A percentile compares a stretch with the other conserved stretches of the same genome.
Evolutionary conservation across 2,113 vertebrate genomes (phyloP).

Genomic region (Nicator chloris): DNA sequence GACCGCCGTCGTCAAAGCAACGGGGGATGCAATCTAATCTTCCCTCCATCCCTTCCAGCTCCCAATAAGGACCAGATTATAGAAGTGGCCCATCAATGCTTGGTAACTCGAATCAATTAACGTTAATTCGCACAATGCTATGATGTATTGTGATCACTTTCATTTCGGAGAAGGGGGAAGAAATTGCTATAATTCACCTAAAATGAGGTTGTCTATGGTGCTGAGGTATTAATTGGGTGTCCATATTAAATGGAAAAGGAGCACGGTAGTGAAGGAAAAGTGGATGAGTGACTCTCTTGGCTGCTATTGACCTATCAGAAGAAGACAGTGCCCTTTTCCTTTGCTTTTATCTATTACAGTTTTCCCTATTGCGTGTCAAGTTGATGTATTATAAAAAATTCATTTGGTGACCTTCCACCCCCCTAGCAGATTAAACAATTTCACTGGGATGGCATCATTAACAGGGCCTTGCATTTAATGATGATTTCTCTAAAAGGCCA

Average conservation of each 20-base stretch:
- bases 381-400: conserved; percentile 99
- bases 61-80: conserved; percentile 89
- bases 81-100: conserved; percentile 82
- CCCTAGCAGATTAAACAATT: conserved; percentile 98
- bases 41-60: conserved; percentile 85
- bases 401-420: conserved; percentile 99
- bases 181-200: conserved; percentile 95
- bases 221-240: conserved; percentile 97
- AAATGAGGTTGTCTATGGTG: conserved; percentile 87
- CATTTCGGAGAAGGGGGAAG: conserved; percentile 82
- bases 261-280: conserved; percentile 84
- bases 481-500: conserved; percentile 99
- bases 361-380: conserved; percentile 97
- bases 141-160: conserved; percentile 87
- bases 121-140: conserved; percentile 85
- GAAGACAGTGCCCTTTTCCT: conserved; percentile 97
- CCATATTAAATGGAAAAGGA: conserved; percentile 99
- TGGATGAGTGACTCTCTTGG: conserved; percentile 97
- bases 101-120: conserved; percentile 93
- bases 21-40: conserved; percentile 93
- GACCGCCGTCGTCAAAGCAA: conserved; percentile 84
- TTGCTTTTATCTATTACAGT: conserved; percentile 92
- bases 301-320: conserved; percentile 99
- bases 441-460: conserved; percentile 94
- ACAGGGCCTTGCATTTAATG: conserved; percentile 94